These are phyloP conservation scores for Drosophila greeni DNA, from an alignment of 2,888 invertebrate species.

Conservation along the genomic window DNA sequence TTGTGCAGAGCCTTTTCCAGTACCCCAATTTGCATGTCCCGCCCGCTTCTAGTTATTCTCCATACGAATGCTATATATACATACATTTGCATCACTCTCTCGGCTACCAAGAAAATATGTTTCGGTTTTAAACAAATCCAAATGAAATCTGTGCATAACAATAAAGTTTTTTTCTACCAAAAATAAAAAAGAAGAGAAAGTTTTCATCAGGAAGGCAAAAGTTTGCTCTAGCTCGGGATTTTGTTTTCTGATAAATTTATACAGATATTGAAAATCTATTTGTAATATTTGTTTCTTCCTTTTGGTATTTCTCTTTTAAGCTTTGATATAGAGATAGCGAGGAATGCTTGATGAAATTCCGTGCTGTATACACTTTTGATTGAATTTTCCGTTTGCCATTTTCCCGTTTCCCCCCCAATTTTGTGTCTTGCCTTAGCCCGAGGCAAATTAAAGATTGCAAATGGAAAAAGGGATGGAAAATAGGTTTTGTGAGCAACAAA, in stretches of 20 bases:
- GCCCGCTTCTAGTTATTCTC: not conserved
- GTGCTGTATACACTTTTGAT: constrained; percentile 56
- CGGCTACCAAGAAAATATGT: constrained; percentile 50
- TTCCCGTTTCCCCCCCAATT: constrained; percentile 23
- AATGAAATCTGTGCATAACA: constrained; percentile 65
- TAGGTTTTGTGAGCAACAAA: constrained; percentile 11
- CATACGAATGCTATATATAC: constrained; percentile 10
- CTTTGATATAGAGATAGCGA: constrained; percentile 26
- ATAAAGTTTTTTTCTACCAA: constrained; percentile 52
- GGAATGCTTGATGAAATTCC: constrained; percentile 61
- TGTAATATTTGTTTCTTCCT: constrained; percentile 49
- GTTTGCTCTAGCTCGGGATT: constrained; percentile 31
- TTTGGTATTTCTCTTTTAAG: constrained; percentile 3
- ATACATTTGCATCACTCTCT: constrained; percentile 12
- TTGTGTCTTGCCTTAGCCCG: constrained; percentile 5
- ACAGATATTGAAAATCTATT: constrained; percentile 68
- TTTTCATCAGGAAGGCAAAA: constrained; percentile 35
- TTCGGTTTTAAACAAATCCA: constrained; percentile 63
- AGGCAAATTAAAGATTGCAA: constrained; percentile 14
- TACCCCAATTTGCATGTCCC: constrained; percentile 32
- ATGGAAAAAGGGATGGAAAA: not conserved
- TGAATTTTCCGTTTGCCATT: constrained; percentile 54
- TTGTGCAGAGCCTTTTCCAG: constrained; percentile 39
- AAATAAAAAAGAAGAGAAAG: constrained; percentile 19
- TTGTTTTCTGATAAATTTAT: constrained; percentile 54